These are phyloP conservation scores for Macrochelys suwanniensis DNA, from an alignment of 2,797 vertebrate genomes.

Conservation along the genomic window DNA sequence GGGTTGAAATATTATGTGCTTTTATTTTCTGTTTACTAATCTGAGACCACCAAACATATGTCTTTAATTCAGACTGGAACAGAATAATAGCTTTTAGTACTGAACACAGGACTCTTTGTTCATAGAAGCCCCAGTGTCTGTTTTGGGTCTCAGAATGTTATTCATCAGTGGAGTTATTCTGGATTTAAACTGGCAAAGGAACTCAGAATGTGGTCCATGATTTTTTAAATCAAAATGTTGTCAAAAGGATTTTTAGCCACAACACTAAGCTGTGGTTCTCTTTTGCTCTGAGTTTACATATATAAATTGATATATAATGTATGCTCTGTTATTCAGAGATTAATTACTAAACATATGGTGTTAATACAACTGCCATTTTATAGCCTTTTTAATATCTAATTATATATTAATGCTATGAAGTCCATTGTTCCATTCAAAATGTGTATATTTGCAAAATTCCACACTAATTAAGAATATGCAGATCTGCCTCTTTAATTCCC, in stretches of 20 bases:
- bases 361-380: neutral
- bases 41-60: neutral
- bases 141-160: neutral
- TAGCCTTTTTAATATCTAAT: neutral
- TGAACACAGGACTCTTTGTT: neutral
- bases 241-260: neutral
- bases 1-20: neutral
- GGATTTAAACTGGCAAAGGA: neutral
- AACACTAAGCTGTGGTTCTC: neutral
- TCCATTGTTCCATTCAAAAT: neutral
- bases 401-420: neutral
- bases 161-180: neutral
- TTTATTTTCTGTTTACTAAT: neutral
- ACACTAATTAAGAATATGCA: neutral
- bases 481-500: neutral
- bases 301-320: neutral
- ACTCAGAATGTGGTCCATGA: neutral
- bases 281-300: neutral
- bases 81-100: conserved; percentile 6
- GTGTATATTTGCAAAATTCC: neutral
- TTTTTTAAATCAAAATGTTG: neutral
- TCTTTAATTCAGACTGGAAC: neutral
- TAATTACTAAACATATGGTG: neutral
- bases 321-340: neutral
- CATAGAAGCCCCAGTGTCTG: neutral